A percentile compares a stretch with the other conserved stretches of the same genome.
phyloP scores from a whole-genome alignment of 2,888 invertebrate species.

The Tromatobia lineatoria region DNA sequence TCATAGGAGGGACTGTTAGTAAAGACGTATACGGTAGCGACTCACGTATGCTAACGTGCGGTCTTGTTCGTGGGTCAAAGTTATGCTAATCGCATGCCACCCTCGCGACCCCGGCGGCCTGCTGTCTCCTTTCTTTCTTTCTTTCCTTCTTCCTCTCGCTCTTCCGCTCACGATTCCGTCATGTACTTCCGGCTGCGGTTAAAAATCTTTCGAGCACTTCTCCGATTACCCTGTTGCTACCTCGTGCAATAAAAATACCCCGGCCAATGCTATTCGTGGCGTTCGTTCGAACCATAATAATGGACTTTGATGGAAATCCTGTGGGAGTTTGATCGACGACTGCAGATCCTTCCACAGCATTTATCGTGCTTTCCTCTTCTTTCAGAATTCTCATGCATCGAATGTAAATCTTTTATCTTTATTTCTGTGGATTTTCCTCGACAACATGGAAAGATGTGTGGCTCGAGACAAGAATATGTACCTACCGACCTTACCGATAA shows the following conservation, averaged over 20 bases:
- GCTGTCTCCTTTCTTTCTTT: slow-evolving; percentile 34
- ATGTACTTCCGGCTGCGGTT: slow-evolving; percentile 57
- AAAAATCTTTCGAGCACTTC: slow-evolving; percentile 37
- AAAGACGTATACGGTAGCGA: slow-evolving; percentile 63
- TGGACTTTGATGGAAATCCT: slow-evolving; percentile 58
- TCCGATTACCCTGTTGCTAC: slow-evolving; percentile 29
- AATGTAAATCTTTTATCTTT: neutral
- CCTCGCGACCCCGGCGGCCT: slow-evolving; percentile 62
- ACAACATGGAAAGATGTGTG: neutral
- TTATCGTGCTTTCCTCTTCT: neutral
- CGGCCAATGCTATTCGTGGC: neutral
- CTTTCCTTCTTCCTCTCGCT: slow-evolving; percentile 22
- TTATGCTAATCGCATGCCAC: slow-evolving; percentile 71
- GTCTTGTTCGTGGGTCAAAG: slow-evolving; percentile 69
- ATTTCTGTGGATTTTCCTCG: neutral
- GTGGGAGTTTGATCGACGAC: slow-evolving; percentile 26
- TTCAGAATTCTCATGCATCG: neutral
- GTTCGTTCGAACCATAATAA: slow-evolving; percentile 18
- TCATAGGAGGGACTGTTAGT: slow-evolving; percentile 5
- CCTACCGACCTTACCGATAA: too few species aligned
- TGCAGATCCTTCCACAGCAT: slow-evolving; percentile 4
- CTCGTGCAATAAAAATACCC: neutral
- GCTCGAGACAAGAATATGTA: too few species aligned
- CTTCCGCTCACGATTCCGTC: slow-evolving; percentile 55
- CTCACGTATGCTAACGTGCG: slow-evolving; percentile 64